Conservation (phyloP, 2,113 vertebrate species). For the Oxygymnocypris stewartii region DNA sequence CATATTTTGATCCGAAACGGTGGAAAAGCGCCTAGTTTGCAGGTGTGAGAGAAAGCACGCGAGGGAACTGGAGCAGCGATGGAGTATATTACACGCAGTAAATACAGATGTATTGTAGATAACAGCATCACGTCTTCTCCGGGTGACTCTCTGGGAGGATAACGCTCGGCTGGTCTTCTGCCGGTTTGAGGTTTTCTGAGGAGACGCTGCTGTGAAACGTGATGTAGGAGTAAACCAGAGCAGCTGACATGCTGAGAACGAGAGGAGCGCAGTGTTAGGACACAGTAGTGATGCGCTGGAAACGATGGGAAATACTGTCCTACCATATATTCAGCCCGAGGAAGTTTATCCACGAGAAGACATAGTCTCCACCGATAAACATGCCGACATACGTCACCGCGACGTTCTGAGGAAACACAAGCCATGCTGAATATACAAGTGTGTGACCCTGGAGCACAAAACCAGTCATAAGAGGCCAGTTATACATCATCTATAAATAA, state of each 20-base stretch:
- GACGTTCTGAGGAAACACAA: conserved; percentile 78
- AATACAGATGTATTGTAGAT: too few species aligned
- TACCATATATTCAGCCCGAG: conserved; percentile 92
- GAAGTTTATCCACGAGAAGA: conserved; percentile 89
- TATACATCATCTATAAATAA: too few species aligned
- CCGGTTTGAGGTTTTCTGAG: conserved; percentile 3
- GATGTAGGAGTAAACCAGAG: conserved; percentile 84
- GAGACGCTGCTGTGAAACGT: conserved; percentile 68
- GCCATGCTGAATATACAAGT: too few species aligned
- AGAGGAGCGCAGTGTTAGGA: not conserved
- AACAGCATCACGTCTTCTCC: conserved; percentile 14
- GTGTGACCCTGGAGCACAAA: too few species aligned
- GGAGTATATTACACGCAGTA: too few species aligned
- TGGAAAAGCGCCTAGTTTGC: too few species aligned
- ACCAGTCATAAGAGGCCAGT: too few species aligned
- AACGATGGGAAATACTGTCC: conserved; percentile 54
- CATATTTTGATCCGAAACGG: too few species aligned
- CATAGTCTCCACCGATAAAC: conserved; percentile 88
- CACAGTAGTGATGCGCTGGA: not conserved
- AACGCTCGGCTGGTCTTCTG: conserved; percentile 47
- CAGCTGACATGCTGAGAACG: conserved; percentile 83
- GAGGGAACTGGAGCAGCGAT: too few species aligned
- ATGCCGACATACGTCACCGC: conserved; percentile 89
- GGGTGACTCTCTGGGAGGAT: conserved; percentile 19
- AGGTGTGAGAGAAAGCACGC: too few species aligned